Evolutionary conservation across 2,888 invertebrate species (phyloP).

Genomic region (Papilio gigon): DNA sequence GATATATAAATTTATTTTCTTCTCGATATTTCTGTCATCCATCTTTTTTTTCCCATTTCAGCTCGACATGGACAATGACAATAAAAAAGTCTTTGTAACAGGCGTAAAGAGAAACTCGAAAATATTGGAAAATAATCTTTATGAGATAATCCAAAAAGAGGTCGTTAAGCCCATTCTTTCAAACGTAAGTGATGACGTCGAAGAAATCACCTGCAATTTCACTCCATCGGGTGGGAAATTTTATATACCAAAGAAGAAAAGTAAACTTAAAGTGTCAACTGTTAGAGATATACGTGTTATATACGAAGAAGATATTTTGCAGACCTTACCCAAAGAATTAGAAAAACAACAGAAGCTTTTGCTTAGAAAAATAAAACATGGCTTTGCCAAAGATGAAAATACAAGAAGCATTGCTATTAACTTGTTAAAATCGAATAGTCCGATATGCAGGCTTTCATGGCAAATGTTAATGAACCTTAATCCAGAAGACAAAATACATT

Average conservation of each 20-base stretch:
- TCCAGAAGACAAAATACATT: slow-evolving; percentile 57
- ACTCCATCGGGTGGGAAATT: slow-evolving; percentile 61
- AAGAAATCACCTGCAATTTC: slow-evolving; percentile 55
- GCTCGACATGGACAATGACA: slow-evolving; percentile 53
- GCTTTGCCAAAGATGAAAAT: slow-evolving; percentile 59
- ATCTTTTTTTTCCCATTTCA: slow-evolving; percentile 47
- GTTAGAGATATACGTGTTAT: slow-evolving; percentile 66
- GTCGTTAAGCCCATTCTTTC: slow-evolving; percentile 57
- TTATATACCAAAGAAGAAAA: slow-evolving; percentile 66
- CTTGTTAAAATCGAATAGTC: slow-evolving; percentile 60
- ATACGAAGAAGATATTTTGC: slow-evolving; percentile 67
- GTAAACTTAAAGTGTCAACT: slow-evolving; percentile 68
- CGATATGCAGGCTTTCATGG: slow-evolving; percentile 69
- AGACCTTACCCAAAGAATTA: slow-evolving; percentile 59
- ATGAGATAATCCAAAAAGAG: slow-evolving; percentile 58
- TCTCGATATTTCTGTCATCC: not conserved
- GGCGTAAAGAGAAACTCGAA: slow-evolving; percentile 59
- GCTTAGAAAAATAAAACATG: slow-evolving; percentile 66
- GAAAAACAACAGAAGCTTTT: slow-evolving; percentile 64
- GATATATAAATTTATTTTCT: not conserved
- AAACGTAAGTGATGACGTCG: slow-evolving; percentile 42
- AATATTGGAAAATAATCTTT: slow-evolving; percentile 58
- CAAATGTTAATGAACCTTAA: slow-evolving; percentile 75
- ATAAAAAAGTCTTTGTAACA: slow-evolving; percentile 61
- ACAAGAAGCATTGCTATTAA: slow-evolving; percentile 64